Evolutionary conservation across 2,888 invertebrate species (phyloP).

Genomic region (Metallyticus violacea): DNA sequence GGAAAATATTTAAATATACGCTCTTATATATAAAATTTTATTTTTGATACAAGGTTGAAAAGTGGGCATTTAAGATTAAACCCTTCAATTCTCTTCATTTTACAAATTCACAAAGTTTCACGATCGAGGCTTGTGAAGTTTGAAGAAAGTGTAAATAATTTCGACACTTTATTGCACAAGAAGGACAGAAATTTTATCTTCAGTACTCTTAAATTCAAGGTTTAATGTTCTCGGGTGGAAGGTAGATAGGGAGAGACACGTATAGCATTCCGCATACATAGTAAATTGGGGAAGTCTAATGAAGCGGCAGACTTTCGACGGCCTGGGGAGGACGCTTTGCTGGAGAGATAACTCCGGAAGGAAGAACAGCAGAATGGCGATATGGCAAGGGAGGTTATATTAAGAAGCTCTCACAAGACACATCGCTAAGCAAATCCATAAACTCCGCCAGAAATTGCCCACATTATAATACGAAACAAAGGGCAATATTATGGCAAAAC

Average conservation of each 20-base stretch:
- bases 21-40: no score
- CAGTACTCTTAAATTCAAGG: background rate
- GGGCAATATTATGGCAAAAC: conserved; percentile 15
- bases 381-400: background rate
- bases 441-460: conserved; percentile 6
- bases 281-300: background rate
- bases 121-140: background rate
- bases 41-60: no score
- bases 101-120: background rate
- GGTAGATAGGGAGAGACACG: background rate
- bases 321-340: background rate
- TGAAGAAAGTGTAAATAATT: background rate
- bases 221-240: background rate
- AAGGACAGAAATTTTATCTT: background rate
- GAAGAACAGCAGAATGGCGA: background rate
- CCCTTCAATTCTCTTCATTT: background rate
- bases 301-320: background rate
- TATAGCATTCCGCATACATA: background rate
- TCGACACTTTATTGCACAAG: background rate
- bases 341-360: background rate
- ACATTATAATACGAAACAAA: conserved; percentile 19
- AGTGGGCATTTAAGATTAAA: no score
- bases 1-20: no score
- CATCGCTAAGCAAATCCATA: conserved; percentile 11
- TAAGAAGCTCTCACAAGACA: background rate